These are phyloP conservation scores for Nannoperca australis DNA, from an alignment of 2,797 vertebrate genomes.

Conservation along the genomic window DNA sequence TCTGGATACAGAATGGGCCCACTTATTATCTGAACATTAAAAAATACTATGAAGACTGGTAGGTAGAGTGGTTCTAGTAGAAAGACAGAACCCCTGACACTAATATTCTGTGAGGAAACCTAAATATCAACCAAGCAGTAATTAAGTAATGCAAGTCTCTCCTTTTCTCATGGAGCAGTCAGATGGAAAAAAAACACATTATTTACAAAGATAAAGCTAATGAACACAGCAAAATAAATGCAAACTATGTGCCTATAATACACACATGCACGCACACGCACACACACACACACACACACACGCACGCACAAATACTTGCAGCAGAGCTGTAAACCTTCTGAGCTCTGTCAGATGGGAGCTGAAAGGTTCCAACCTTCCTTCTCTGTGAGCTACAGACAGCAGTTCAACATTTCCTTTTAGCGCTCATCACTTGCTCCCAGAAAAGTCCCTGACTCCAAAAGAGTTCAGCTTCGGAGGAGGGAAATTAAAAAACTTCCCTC, in stretches of 20 bases:
- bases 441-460: constrained; percentile 53
- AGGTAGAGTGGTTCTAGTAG: constrained; percentile 68
- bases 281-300: constrained; percentile 22
- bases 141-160: constrained; percentile 34
- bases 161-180: constrained; percentile 40
- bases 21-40: constrained; percentile 52
- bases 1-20: constrained; percentile 65
- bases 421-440: constrained; percentile 57
- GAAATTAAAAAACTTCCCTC: constrained; percentile 49
- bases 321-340: constrained; percentile 67
- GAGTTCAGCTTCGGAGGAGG: constrained; percentile 68
- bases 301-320: constrained; percentile 45
- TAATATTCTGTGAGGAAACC: constrained; percentile 46
- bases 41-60: constrained; percentile 55
- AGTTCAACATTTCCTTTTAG: constrained; percentile 32
- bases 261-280: constrained; percentile 18
- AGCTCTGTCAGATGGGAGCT: constrained; percentile 55
- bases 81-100: constrained; percentile 64
- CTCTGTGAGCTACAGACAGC: constrained; percentile 42
- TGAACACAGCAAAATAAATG: constrained; percentile 70
- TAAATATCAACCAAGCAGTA: constrained; percentile 43
- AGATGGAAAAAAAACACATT: constrained; percentile 22
- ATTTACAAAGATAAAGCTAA: constrained; percentile 74
- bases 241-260: constrained; percentile 58
- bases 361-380: constrained; percentile 45